Base-by-base conservation (phyloP, 2,888 invertebrate genomes). In the Erynnis tages region DNA sequence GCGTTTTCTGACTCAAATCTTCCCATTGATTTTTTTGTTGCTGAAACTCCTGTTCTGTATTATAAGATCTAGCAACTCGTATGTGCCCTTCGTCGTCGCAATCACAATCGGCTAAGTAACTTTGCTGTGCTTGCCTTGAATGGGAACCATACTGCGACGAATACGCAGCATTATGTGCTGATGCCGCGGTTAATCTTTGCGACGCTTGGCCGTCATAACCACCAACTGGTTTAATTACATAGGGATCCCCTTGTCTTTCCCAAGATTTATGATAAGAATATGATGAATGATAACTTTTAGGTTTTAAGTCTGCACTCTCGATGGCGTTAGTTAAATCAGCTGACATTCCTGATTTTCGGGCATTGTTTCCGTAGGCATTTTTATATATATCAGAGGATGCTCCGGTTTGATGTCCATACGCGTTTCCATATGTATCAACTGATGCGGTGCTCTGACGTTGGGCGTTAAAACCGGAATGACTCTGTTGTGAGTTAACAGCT, bases 241-340 rank as follows among this genome's bases (percentile, higher is more conserved):
- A 90, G 5, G 90, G 90, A 60, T 88, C 89, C 14, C 90, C 90
- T 63, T 84, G 89, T 49, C 80, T 80, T 62, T 90, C 90, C 90
- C 90, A 90, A 16, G 90, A 79, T 62, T 90, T 90, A 54, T 90
- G 88, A 58, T 90, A 90, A 4, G 90, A 82, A 67, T 88, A 90
- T 13, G 89, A 84, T 16, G 89, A 88, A 10, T 88, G 83, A 60
- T 88, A 90, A 66, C 76, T 77, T 71, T 89, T 89, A 8, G 90
- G 90, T 54, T 69, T 76, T 1, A 71, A 55, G 57, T 62, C 69
- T 19, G 69, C 41, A 56, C 67, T 58, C 53, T 72, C 75, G 21
- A 76, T 67, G 54, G 72, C 66, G 54, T 60, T 70, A 14, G 55
- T 57, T 29, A 69, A 59, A 54, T 66, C 69, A 25, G 62, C 49